Base-by-base conservation (phyloP, 2,113 vertebrate genomes). In the Colaptes auratus region DNA sequence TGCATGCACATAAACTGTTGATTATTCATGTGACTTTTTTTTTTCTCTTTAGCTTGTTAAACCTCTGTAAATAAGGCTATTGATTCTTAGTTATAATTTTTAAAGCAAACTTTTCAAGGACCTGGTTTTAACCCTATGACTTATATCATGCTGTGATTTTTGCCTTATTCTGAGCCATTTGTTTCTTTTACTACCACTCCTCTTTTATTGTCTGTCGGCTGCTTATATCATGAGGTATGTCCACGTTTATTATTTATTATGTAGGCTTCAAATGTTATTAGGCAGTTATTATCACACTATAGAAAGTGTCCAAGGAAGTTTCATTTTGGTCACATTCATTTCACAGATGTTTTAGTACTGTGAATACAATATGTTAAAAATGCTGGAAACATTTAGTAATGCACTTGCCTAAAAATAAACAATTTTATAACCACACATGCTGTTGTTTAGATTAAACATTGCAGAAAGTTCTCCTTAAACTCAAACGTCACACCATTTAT, bases 371-470 rank as follows among this genome's bases (percentile, higher is more conserved):
- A 96, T 96, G 87, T 44, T 94, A 96, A 96, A 97, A 97, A 97
- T 90, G 90, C 96, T 98, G 95, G 96, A 97, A 98, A 98, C 93
- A 90, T 97, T 98, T 97, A 96, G 96, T 96, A 97, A 96, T 96
- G 89, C 96, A 97, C 96, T 96, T 97, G 95, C 92, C 97, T 98
- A 91, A 97, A 97, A 97, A 97, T 98, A 98, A 98, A 98, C 97
- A 98, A 94, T 87, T 96, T 97, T 93, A 94, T 93, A 96, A 95
- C 94, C 96, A 97, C 96, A 95, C 94, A 96, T 90, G 95, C 96
- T 98, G 97, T 96, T 97, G 96, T 97, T 97, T 95, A 97, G 95
- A 92, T 97, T 97, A 96, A 97, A 96, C 73, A 58, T 88, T 95
- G 84, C 85, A 95, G 94, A 94, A 97, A 97, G 97, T 98, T 97